phyloP scores from a whole-genome alignment of 2,113 vertebrate species.

The Trogon melanurus region DNA sequence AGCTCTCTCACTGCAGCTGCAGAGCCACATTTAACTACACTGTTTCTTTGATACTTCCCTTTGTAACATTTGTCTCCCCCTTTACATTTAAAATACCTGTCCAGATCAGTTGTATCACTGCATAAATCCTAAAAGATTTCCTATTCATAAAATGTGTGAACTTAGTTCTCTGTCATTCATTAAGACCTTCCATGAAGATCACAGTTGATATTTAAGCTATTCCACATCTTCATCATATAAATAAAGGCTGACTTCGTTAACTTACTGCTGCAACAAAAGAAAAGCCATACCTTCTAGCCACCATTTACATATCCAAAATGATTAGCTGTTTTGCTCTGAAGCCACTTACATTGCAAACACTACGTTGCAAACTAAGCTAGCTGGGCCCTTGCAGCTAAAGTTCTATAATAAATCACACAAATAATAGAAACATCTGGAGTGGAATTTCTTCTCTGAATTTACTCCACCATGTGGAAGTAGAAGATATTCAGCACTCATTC shows the following conservation, averaged over 20 bases:
- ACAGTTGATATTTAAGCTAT: neutral
- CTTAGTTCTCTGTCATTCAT: neutral
- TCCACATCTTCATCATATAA: neutral
- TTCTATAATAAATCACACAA: neutral
- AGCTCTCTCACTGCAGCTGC: neutral
- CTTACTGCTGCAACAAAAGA: neutral
- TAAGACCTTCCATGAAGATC: neutral
- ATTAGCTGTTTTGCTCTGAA: neutral
- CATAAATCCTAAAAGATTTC: neutral
- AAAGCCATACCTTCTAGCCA: neutral
- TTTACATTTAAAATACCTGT: neutral
- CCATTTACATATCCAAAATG: neutral
- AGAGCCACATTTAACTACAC: neutral
- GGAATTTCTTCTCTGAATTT: neutral
- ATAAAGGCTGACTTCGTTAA: neutral
- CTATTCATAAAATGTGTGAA: accelerated
- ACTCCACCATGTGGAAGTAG: neutral
- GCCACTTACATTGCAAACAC: neutral
- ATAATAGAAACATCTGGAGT: neutral
- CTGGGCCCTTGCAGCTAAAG: neutral
- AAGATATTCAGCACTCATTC: neutral
- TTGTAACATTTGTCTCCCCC: neutral
- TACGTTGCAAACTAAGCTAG: neutral
- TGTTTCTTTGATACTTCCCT: neutral
- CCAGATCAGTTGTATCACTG: neutral